phyloP scores from a whole-genome alignment of 2,797 vertebrate genomes.

The Phataginus tetradactyla region DNA sequence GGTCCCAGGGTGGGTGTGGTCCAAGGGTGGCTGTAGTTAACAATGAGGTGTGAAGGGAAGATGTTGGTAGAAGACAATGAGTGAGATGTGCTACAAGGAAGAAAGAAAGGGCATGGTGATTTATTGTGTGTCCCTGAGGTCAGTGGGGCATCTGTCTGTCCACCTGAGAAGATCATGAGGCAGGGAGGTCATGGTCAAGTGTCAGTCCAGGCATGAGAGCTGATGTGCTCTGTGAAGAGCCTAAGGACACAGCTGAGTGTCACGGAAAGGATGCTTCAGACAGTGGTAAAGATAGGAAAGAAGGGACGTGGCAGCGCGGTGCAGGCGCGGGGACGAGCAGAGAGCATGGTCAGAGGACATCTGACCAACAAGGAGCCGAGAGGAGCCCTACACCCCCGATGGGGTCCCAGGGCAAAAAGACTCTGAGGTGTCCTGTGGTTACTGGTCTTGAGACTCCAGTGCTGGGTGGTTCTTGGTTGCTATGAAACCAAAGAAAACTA shows the following conservation, averaged over 20 bases:
- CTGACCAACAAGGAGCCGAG: neutral
- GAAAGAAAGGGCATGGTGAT: neutral
- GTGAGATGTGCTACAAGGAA: neutral
- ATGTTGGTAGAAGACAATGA: too few relatives aligned
- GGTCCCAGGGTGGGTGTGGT: too few relatives aligned
- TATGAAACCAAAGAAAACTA: neutral
- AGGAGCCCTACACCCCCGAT: neutral
- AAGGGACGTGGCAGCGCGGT: accelerated
- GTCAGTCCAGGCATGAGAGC: neutral
- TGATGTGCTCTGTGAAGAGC: neutral
- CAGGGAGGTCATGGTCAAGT: accelerated
- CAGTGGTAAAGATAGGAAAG: neutral
- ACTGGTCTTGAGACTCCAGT: neutral
- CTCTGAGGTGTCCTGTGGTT: neutral
- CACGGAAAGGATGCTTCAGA: neutral
- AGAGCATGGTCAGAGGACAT: neutral
- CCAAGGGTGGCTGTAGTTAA: too few relatives aligned
- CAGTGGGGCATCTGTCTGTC: neutral
- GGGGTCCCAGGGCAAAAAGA: neutral
- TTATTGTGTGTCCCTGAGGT: neutral
- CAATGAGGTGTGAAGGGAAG: neutral
- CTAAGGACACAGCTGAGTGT: neutral
- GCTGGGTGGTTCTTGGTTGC: neutral
- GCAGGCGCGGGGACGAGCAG: neutral
- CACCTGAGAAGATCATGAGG: neutral